Evolutionary conservation across 1,140 invertebrate species (phyloP), one percentile per base, ranked within the genome.

Genomic region (Aphidius ervi): DNA sequence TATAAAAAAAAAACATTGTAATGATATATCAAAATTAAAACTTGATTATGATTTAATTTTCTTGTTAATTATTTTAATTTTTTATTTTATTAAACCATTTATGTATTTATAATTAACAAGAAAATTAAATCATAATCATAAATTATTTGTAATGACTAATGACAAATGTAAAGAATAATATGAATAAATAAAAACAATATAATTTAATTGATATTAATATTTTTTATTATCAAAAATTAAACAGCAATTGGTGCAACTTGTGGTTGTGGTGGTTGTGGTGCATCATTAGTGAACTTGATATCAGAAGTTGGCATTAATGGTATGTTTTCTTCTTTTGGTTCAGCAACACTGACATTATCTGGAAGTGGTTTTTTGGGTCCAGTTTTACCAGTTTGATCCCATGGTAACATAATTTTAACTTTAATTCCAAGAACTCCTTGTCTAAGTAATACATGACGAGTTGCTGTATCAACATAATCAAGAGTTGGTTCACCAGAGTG

Each of bases 351-450:
- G 64, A 99, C 94, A 80, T 97, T 91, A 81, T 99, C 97, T 58
- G 98, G 98, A 63, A 99, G 85, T 47, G 96, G 95, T 72, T 90
- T 91, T 82, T 97, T 98, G 41, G 97, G 97, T 63, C 97, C 97
- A 70, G 88, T 94, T 83, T 99, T 98, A 74, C 97, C 97, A 78
- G 88, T 91, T 53, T 94, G 88, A 83, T 99, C 98, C 85, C 93
- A 96, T 42, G 95, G 95, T 77, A 99, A 88, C 98, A 99, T 99
- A 77, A 99, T 99, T 82, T 99, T 99, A 0, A 99, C 97, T 84
- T 99, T 98, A 73, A 99, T 89, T 67, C 89, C 87, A 67, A 90
- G 81, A 58, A 92, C 87, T 74, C 77, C 97, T 85, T 99, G 97
- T 81, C 97, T 86, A 16, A 99, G 86, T 64, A 99, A 85, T 20